phyloP scores from a whole-genome alignment of 2,113 vertebrate species.

The Mixornis gularis region DNA sequence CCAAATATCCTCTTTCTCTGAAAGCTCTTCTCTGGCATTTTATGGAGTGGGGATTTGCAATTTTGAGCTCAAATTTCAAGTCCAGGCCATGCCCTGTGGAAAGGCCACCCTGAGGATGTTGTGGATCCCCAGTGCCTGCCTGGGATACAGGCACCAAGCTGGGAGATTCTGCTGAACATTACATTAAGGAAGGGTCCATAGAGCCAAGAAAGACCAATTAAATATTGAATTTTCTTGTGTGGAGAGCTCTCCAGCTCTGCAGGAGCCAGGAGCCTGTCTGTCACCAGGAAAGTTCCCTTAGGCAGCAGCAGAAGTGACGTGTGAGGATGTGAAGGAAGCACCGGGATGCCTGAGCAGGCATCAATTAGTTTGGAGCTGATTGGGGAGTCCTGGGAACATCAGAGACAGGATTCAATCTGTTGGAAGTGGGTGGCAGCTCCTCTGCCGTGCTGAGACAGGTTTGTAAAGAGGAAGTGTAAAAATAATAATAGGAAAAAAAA shows the following conservation, averaged over 20 bases:
- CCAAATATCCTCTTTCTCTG: background rate
- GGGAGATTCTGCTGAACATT: background rate
- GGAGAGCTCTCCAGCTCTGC: background rate
- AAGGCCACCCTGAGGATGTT: accelerated
- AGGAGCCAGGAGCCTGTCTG: background rate
- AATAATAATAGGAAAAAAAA: background rate
- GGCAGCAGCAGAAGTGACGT: background rate
- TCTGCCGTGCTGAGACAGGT: background rate
- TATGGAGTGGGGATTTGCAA: background rate
- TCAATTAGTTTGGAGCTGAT: background rate
- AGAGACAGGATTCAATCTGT: conserved; percentile 7
- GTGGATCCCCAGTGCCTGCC: background rate
- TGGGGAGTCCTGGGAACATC: background rate
- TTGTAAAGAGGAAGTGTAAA: background rate
- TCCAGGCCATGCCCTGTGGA: background rate
- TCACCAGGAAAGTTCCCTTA: background rate
- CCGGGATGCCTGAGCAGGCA: background rate
- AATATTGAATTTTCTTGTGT: background rate
- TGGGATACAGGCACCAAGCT: accelerated
- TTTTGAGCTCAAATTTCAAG: background rate
- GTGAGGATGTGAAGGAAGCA: background rate
- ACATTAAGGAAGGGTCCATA: background rate
- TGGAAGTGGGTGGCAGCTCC: conserved; percentile 11
- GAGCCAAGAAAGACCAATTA: background rate
- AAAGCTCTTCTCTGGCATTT: background rate